Evolutionary conservation across 2,113 vertebrate species (phyloP).

Genomic region (Protomyctophum bolini): DNA sequence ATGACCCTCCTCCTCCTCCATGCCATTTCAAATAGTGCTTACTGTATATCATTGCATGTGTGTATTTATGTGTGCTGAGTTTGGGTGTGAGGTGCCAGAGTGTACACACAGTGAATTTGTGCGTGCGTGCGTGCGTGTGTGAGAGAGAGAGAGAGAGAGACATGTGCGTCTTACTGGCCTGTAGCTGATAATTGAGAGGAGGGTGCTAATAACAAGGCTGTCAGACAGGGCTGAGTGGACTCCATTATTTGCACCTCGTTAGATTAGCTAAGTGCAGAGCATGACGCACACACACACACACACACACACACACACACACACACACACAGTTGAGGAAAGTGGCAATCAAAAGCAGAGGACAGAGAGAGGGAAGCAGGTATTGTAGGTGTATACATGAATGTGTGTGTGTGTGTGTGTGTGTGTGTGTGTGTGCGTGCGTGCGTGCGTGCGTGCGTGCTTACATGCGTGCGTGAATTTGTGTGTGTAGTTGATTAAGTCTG

Average conservation of each 20-base stretch:
- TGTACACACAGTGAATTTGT: too few species aligned
- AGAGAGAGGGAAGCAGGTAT: conserved; percentile 19
- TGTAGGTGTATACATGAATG: neutral
- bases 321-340: neutral
- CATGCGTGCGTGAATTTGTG: too few species aligned
- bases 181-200: conserved; percentile 38
- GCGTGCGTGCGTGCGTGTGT: too few species aligned
- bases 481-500: too few species aligned
- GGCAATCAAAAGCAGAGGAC: neutral
- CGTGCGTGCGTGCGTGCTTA: too few species aligned
- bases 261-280: neutral
- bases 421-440: too few species aligned
- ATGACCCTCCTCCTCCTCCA: too few species aligned
- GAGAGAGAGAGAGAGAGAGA: conserved; percentile 35
- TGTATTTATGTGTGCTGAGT: too few species aligned
- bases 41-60: too few species aligned
- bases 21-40: too few species aligned
- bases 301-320: conserved; percentile 5
- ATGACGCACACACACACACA: neutral
- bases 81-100: too few species aligned
- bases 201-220: conserved; percentile 58
- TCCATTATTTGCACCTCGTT: conserved; percentile 59
- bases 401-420: neutral
- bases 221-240: conserved; percentile 46
- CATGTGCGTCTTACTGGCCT: conserved; percentile 11